These are phyloP conservation scores for Podiceps cristatus DNA, from an alignment of 2,113 vertebrate genomes.

Conservation along the genomic window DNA sequence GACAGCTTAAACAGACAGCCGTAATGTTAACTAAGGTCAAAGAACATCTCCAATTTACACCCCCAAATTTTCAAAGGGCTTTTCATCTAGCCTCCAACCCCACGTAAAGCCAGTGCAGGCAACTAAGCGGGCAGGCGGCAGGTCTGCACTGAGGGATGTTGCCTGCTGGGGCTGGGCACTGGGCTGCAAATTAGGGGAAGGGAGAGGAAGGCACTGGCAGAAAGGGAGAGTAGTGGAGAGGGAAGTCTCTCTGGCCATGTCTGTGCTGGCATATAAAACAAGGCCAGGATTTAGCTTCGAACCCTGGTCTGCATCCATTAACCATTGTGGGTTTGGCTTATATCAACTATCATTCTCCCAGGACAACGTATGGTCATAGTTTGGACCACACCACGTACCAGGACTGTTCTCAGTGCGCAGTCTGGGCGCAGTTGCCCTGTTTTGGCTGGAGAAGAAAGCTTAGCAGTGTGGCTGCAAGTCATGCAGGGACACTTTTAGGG, in stretches of 20 bases:
- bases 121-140: not conserved
- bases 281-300: not conserved
- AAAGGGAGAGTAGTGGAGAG: not conserved
- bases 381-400: not conserved
- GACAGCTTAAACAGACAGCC: not conserved
- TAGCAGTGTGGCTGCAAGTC: not conserved
- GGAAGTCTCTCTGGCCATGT: not conserved
- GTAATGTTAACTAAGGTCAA: not conserved
- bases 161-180: not conserved
- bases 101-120: rapidly evolving
- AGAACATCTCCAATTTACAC: not conserved
- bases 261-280: not conserved
- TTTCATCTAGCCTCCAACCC: not conserved
- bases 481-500: not conserved
- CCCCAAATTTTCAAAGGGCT: not conserved
- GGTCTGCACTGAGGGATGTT: not conserved
- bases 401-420: not conserved
- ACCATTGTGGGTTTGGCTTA: not conserved
- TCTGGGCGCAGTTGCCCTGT: not conserved
- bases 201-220: not conserved
- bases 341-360: not conserved
- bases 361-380: rapidly evolving
- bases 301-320: not conserved
- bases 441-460: not conserved
- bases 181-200: not conserved